phyloP scores from a whole-genome alignment of 2,888 invertebrate species.

The Acronicta aceris region DNA sequence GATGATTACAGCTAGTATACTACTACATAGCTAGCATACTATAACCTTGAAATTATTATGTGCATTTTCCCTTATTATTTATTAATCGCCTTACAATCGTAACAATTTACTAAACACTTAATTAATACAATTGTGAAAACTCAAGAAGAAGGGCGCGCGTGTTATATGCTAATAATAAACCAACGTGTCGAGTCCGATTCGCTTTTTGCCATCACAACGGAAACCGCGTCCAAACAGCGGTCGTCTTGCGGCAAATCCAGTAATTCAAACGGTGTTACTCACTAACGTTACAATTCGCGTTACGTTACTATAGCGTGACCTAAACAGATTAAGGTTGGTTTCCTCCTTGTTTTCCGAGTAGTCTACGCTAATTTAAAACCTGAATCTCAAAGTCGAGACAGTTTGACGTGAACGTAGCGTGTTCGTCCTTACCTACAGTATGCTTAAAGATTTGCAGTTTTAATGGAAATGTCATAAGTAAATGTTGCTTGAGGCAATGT shows the following conservation, averaged over 20 bases:
- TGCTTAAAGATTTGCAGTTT: constrained; percentile 51
- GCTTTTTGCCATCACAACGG: constrained; percentile 39
- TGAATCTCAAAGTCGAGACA: constrained; percentile 78
- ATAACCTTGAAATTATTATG: background rate
- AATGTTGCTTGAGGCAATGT: constrained; percentile 36
- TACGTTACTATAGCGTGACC: constrained; percentile 71
- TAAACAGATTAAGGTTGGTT: constrained; percentile 70
- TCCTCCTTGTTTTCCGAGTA: constrained; percentile 72
- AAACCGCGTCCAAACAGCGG: constrained; percentile 31
- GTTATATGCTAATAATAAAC: constrained; percentile 43
- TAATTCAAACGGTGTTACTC: constrained; percentile 27
- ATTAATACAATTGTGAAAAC: constrained; percentile 32
- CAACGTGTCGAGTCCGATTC: constrained; percentile 36
- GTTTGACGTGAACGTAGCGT: constrained; percentile 81
- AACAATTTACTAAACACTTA: constrained; percentile 9
- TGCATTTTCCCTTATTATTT: too few relatives aligned
- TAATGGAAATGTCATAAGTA: constrained; percentile 57
- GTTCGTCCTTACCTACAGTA: constrained; percentile 67
- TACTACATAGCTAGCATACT: too few relatives aligned
- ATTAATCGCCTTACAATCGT: too few relatives aligned
- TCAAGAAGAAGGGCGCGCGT: constrained; percentile 36
- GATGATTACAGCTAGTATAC: too few relatives aligned
- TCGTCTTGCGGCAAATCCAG: constrained; percentile 29
- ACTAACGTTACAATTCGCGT: constrained; percentile 55
- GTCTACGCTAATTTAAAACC: constrained; percentile 82